Percentiles rank a stretch among this genome's conserved stretches.
Evolutionary conservation across 2,113 vertebrate species (phyloP).

Genomic region (Semicossyphus pulcher): DNA sequence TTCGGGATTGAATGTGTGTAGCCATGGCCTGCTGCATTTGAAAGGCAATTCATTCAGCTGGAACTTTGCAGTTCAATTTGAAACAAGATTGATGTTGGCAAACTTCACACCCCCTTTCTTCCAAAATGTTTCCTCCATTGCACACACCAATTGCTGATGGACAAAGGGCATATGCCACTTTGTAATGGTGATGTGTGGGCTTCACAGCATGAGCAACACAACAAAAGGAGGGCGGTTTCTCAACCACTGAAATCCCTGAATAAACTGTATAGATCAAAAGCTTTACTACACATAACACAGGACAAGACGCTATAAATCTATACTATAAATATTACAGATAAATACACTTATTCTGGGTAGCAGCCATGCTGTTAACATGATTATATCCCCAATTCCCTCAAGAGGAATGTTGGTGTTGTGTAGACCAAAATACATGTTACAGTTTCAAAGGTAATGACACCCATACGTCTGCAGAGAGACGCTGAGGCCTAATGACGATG

Average conservation of each 20-base stretch:
- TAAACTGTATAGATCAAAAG: slow-evolving; percentile 2
- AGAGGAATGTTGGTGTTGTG: slow-evolving; percentile 11
- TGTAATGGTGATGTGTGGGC: slow-evolving; percentile 71
- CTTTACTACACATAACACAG: too few species aligned
- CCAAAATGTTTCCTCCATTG: slow-evolving; percentile 77
- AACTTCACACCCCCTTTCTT: slow-evolving; percentile 74
- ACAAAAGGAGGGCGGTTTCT: slow-evolving; percentile 3
- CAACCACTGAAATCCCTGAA: slow-evolving; percentile 9
- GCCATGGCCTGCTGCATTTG: slow-evolving; percentile 75
- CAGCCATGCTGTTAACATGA: background rate
- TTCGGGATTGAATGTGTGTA: slow-evolving; percentile 70
- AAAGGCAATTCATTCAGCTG: slow-evolving; percentile 78
- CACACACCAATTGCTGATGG: slow-evolving; percentile 68
- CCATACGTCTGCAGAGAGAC: slow-evolving; percentile 41
- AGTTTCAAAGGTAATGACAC: slow-evolving; percentile 22
- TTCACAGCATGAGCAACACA: slow-evolving; percentile 61
- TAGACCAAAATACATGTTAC: background rate
- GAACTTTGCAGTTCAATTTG: slow-evolving; percentile 78
- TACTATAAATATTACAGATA: too few species aligned
- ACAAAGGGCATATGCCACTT: slow-evolving; percentile 77
- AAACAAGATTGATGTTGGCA: slow-evolving; percentile 76
- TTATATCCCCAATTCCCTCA: background rate
- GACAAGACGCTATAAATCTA: too few species aligned
- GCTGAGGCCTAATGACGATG: slow-evolving; percentile 63
- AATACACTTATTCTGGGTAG: background rate